Percentiles rank a stretch among this genome's conserved stretches.
Evolutionary conservation across 2,797 vertebrate genomes (phyloP).

Genomic region (Hydrocynus forskahlii): DNA sequence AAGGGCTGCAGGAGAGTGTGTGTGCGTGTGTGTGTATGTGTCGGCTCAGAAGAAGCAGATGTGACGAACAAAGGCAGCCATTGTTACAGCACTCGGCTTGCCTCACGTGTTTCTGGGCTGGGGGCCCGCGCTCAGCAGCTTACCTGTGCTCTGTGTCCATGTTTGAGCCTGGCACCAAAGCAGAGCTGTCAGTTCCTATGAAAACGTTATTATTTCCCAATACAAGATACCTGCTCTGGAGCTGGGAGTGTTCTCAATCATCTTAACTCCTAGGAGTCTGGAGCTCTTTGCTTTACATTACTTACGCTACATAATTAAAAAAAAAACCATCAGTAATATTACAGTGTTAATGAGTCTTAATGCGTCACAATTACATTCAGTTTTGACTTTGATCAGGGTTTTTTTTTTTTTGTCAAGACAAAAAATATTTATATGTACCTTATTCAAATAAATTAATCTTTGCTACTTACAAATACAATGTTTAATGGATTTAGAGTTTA

Average conservation of each 20-base stretch:
- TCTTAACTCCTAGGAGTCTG: constrained; percentile 56
- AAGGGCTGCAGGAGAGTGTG: constrained; percentile 34
- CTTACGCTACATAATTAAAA: too few relatives aligned
- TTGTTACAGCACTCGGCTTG: constrained; percentile 81
- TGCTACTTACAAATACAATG: too few relatives aligned
- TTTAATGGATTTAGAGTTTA: too few relatives aligned
- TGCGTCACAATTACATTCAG: too few relatives aligned
- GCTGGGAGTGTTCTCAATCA: constrained; percentile 69
- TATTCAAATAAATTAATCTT: too few relatives aligned
- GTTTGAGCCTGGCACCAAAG: constrained; percentile 78
- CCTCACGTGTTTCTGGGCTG: constrained; percentile 80
- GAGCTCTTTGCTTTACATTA: not conserved
- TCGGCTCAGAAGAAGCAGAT: constrained; percentile 78
- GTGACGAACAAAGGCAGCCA: constrained; percentile 83
- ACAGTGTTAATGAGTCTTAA: too few relatives aligned
- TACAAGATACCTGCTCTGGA: constrained; percentile 76
- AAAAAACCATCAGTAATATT: too few relatives aligned
- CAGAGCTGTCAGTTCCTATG: constrained; percentile 76
- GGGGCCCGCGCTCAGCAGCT: constrained; percentile 79
- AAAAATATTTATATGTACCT: too few relatives aligned
- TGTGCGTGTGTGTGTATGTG: constrained; percentile 52
- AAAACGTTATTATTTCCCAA: constrained; percentile 79
- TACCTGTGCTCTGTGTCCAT: constrained; percentile 82
- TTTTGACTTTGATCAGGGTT: too few relatives aligned
- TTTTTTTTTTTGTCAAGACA: too few relatives aligned